Base-by-base conservation (phyloP, 1,140 invertebrate species). In the Pristionchus pacificus region DNA sequence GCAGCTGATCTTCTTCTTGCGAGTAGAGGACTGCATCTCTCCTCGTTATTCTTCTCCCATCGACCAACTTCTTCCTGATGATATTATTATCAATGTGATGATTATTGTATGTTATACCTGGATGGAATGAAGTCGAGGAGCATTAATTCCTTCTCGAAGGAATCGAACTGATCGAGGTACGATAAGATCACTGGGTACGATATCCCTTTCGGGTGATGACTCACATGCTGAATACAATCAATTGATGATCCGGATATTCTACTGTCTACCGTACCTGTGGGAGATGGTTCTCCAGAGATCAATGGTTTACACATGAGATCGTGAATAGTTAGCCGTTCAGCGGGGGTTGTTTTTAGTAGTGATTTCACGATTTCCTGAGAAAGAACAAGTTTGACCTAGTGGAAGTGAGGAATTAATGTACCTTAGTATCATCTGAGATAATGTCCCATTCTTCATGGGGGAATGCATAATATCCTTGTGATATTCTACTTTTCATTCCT, bases 401-500 rank as follows among this genome's bases (percentile, higher is more conserved):
- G 55, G 14, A 24, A 24, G 14, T 57, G 14, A 14, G 55, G 14
- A 10, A 27, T 25, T 30, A 13, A 24, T 25, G 6, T 25, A 60
- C 60, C 68, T 77, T 82, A 87, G 86, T 93, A 84, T 93, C 91
- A 66, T 89, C 86, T 60, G 93, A 95, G 0, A 97, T 93, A 81
- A 92, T 90, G 64, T 90, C 89, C 95, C 95, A 97, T 85, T 98
- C 95, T 0, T 93, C 92, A 78, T 91, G 89, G 0, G 95, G 94
- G 84, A 97, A 97, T 79, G 94, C 93, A 84, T 95, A 97, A 83
- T 97, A 92, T 6, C 94, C 95, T 60, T 92, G 89, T 74, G 93
- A 88, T 79, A 98, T 97, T 65, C 94, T 88, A 85, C 92, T 95
- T 84, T 97, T 97, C 95, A 97, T 98, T 19, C 95, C 95, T 0